Percentiles rank a stretch among this genome's conserved stretches.
Evolutionary conservation across 2,797 vertebrate species (phyloP).

Genomic region (Petrocephalus sullivani): DNA sequence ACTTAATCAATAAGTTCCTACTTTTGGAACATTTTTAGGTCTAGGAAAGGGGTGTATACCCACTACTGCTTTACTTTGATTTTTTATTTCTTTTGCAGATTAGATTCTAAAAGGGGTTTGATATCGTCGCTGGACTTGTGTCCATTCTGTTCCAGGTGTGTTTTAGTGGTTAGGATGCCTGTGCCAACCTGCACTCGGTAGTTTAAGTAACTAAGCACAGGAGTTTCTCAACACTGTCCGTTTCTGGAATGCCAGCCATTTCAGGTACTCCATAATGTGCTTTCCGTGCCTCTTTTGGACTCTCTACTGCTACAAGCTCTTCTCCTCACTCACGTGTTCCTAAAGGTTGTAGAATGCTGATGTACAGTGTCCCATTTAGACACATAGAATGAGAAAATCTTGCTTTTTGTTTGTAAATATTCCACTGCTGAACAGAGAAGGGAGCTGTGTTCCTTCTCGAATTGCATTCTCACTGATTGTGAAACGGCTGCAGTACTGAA

Average conservation of each 20-base stretch:
- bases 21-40: not conserved
- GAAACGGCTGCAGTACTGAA: conserved; percentile 35
- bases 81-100: conserved; percentile 6
- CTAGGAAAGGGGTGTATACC: not conserved
- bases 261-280: not conserved
- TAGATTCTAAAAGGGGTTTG: not conserved
- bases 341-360: conserved; percentile 14
- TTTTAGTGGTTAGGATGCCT: conserved; percentile 11
- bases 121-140: not conserved
- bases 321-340: not conserved
- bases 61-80: conserved; percentile 6
- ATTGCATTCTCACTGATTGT: conserved; percentile 31
- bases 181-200: conserved; percentile 7
- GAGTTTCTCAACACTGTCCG: not conserved
- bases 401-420: conserved; percentile 14
- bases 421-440: conserved; percentile 13
- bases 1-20: not conserved
- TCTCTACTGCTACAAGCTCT: not conserved
- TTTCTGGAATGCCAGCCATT: not conserved
- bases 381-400: conserved; percentile 1
- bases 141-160: not conserved
- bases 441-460: conserved; percentile 24
- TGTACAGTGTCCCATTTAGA: conserved; percentile 20
- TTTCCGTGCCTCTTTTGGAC: not conserved
- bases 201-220: not conserved